Base-by-base conservation (phyloP, 2,888 invertebrate species). In the Cryptocephalus primarius region DNA sequence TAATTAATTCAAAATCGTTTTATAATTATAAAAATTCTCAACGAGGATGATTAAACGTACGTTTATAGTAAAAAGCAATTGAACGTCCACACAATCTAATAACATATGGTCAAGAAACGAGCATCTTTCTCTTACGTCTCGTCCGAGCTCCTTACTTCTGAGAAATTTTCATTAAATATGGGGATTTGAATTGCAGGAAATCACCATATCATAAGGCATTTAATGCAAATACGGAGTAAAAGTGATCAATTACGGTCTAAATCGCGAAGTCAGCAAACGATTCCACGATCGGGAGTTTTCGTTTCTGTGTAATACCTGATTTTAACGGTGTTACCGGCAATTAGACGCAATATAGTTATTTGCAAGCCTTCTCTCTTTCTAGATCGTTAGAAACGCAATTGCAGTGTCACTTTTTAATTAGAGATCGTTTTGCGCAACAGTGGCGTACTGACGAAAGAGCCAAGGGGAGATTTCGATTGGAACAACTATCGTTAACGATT, bases 211-310 rank as follows among this genome's bases (percentile, higher is more conserved):
- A 44, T 45, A 44, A 33, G 22, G 51, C 48, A 48, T 51, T 53
- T 54, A 47, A 52, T 49, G 47, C 53, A 39, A 42, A 49, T 54
- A 51, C 45, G 53, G 54, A 55, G 53, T 55, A 56, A 55, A 54
- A 54, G 54, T 52, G 46, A 51, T 54, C 56, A 54, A 55, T 56
- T 57, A 55, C 51, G 46, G 43, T 53, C 12, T 22, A 22, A 55
- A 57, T 55, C 48, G 45, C 49, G 39, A 51, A 47, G 48, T 54
- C 51, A 43, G 51, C 47, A 44, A 54, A 54, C 52, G 49, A 48
- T 49, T 52, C 53, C 44, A 47, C 49, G 52, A 55, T 52, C 48
- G 50, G 49, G 43, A 46, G 45, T 48, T 49, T 51, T 48, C 22
- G 22, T 49, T 32, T 44, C 39, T 41, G 48, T 47, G 47, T 50